Evolutionary conservation across 1,140 invertebrate species (phyloP).

Genomic region (Pogonomyrmex barbatus): DNA sequence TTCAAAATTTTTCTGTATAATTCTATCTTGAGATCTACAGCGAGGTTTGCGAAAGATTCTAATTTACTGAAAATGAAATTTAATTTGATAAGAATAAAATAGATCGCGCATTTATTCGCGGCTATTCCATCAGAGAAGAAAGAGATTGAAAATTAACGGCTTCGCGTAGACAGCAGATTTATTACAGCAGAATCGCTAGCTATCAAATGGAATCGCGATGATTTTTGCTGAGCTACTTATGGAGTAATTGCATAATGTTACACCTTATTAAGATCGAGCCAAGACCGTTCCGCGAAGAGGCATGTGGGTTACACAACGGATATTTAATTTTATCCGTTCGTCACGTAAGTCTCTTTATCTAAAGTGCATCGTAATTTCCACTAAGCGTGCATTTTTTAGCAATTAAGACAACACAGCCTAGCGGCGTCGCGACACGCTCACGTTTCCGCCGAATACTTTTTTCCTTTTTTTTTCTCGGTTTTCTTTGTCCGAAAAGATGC

Average conservation of each 20-base stretch:
- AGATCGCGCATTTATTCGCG: background rate
- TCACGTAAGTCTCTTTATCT: constrained; percentile 31
- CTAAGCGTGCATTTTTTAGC: constrained; percentile 18
- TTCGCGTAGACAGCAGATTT: constrained; percentile 2
- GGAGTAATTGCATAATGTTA: constrained; percentile 57
- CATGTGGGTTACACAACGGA: constrained; percentile 61
- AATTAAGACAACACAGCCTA: background rate
- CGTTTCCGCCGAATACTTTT: background rate
- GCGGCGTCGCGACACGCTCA: background rate
- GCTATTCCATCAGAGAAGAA: constrained; percentile 8
- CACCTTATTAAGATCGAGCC: constrained; percentile 50
- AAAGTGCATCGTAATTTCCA: constrained; percentile 10
- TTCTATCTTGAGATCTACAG: constrained; percentile 1
- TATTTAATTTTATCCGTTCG: constrained; percentile 52
- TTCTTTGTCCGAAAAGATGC: background rate
- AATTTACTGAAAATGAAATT: constrained; percentile 21
- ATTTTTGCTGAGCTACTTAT: constrained; percentile 54
- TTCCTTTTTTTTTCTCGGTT: background rate
- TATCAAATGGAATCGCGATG: constrained; percentile 41
- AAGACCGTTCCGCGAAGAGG: constrained; percentile 50
- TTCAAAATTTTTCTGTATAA: background rate
- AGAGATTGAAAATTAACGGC: constrained; percentile 20
- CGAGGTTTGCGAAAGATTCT: background rate
- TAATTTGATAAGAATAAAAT: constrained; percentile 23
- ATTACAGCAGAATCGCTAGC: constrained; percentile 23